Base-by-base conservation (phyloP, 2,113 vertebrate genomes). In the Charadrius vociferus region DNA sequence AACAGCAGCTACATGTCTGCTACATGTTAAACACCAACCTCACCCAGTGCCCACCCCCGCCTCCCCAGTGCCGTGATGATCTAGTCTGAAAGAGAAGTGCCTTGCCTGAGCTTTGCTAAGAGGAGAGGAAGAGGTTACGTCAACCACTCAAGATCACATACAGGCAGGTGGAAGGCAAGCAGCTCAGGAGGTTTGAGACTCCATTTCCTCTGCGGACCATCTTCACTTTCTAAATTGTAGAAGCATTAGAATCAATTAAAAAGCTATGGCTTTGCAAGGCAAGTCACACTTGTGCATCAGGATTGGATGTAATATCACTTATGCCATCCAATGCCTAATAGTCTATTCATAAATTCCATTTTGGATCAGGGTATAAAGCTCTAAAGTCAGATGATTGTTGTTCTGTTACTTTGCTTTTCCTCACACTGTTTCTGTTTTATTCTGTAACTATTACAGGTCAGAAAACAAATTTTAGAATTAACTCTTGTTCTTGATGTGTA, bases 21-120 rank as follows among this genome's bases (percentile, higher is more conserved):
- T 39, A 0, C 0, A 0, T 6, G 34, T n/a, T 43, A 18, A 21
- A 10, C 4, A 0, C 2, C 18, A 75, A 45, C 47, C 32, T 93
- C 8, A 30, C 22, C 37, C 30, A 26, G 45, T 29, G 50, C 36
- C 72, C 27, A 27, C 14, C 32, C 21, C 6, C 12, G 14, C 17
- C 6, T 5, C 4, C 39, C 7, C 12, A 2, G 43, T 4, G 6
- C 9, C n/a, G 6, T 21, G 34, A 5, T 41, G 56, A 37, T 67
- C 20, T 47, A 12, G 8, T 39, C 53, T 24, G 37, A 19, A n/a
- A 58, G 43, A 59, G 53, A 58, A 88, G 20, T 1, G 8, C 70
- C 9, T 50, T 24, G 41, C 22, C 70, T 29, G 56, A 67, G 65
- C 70, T 68, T 47, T 39, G 52, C 26, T 10, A 0, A 32, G 49